Conservation (phyloP, 2,113 vertebrate species). For the Petromus typicus region DNA sequence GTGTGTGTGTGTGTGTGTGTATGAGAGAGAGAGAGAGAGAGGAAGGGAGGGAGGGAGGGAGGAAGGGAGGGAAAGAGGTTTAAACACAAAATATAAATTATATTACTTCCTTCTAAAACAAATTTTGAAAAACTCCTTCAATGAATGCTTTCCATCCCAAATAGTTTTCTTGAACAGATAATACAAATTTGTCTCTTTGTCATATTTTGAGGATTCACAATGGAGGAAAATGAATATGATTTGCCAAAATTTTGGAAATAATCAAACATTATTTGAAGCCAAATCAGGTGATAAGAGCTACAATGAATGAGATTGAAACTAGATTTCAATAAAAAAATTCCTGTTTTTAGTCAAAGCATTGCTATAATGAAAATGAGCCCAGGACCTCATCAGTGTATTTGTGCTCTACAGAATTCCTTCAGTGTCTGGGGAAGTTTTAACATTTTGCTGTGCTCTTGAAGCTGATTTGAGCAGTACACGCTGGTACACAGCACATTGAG, state of each 20-base stretch:
- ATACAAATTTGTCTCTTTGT: not conserved
- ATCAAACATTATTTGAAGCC: not conserved
- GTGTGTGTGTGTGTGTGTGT: no score
- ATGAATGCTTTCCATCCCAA: not conserved
- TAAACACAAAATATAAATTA: conserved; percentile 25
- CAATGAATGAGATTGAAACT: not conserved
- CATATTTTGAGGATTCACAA: not conserved
- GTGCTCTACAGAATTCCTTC: not conserved
- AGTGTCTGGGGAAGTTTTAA: not conserved
- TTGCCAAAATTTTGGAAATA: not conserved
- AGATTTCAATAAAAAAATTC: not conserved
- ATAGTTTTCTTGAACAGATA: not conserved
- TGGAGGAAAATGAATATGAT: not conserved
- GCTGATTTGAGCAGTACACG: not conserved
- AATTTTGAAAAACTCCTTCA: not conserved
- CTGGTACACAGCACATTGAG: not conserved
- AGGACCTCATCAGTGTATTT: not conserved
- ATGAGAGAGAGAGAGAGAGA: no score
- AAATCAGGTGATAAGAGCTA: not conserved
- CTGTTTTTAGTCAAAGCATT: not conserved
- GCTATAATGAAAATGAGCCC: not conserved
- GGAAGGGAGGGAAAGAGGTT: not conserved
- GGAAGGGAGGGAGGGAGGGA: no score
- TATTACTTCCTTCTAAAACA: not conserved
- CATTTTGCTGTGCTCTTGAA: not conserved